phyloP scores from a whole-genome alignment of 2,888 invertebrate species.

The Villa cingulata region DNA sequence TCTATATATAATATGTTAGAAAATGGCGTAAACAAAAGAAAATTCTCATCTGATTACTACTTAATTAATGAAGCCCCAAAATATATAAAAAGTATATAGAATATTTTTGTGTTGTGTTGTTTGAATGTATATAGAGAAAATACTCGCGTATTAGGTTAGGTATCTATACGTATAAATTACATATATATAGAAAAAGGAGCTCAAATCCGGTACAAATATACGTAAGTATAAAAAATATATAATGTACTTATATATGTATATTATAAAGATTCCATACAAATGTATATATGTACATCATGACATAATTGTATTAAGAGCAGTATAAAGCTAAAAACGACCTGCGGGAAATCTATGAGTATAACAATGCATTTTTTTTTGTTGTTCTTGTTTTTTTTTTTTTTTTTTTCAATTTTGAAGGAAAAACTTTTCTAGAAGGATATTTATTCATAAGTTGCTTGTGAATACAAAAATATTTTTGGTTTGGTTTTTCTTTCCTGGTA shows the following conservation, averaged over 20 bases:
- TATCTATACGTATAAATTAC: no score
- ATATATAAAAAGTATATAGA: not conserved
- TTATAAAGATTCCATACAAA: no score
- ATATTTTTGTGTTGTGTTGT: no score
- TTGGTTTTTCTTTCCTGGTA: conserved; percentile 7
- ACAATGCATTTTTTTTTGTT: not conserved
- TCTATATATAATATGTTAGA: no score
- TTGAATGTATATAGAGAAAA: no score
- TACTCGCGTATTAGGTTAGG: no score
- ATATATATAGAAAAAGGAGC: not conserved
- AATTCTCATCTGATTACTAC: conserved; percentile 10
- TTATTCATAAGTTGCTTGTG: not conserved
- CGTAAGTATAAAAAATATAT: not conserved
- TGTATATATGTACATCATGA: no score
- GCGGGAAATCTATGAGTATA: not conserved
- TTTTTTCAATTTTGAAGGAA: not conserved
- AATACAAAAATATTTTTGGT: not conserved
- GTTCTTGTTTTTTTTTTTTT: no score
- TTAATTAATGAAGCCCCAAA: conserved; percentile 9
- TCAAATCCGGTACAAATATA: not conserved
- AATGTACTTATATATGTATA: no score
- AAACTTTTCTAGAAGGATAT: not conserved
- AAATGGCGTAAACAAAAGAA: conserved; percentile 6
- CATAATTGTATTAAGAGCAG: no score
- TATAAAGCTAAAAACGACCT: not conserved